A percentile compares a stretch with the other conserved stretches of the same genome.
Evolutionary conservation across 2,113 vertebrate species (phyloP).

Genomic region (Mus musculus): DNA sequence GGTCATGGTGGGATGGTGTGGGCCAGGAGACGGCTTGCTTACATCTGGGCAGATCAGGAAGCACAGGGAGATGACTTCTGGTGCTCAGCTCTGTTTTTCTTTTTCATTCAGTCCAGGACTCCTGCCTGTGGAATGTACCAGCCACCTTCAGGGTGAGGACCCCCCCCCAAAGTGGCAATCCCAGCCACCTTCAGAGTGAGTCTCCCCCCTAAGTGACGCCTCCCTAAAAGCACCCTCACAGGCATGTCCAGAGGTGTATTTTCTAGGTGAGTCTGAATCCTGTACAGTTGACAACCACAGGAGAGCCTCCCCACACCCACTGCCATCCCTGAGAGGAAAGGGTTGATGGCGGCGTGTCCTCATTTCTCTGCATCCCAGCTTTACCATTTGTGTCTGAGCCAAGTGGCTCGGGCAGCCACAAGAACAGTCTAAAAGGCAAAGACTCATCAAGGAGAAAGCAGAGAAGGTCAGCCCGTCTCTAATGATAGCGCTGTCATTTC

Average conservation of each 20-base stretch:
- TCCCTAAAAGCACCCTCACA: background rate
- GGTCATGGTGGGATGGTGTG: background rate
- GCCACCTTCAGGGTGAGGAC: no score
- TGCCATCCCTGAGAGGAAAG: background rate
- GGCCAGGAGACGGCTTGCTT: background rate
- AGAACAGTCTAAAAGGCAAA: background rate
- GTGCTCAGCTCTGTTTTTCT: background rate
- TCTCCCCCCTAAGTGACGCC: background rate
- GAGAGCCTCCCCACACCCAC: background rate
- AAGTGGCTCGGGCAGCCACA: background rate
- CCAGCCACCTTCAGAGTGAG: background rate
- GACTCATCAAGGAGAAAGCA: background rate
- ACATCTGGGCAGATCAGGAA: background rate
- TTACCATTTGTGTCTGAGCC: conserved; percentile 10
- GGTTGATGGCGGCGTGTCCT: background rate
- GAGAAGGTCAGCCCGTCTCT: background rate
- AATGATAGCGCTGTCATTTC: background rate
- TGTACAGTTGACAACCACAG: no score
- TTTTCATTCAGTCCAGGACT: background rate
- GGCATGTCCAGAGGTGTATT: background rate
- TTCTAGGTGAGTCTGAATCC: background rate
- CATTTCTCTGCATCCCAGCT: background rate
- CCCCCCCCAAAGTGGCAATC: background rate
- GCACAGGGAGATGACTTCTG: background rate
- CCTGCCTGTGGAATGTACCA: background rate